These are phyloP conservation scores for Parasteatoda lunata DNA, from an alignment of 2,888 invertebrate genomes.

Conservation along the genomic window DNA sequence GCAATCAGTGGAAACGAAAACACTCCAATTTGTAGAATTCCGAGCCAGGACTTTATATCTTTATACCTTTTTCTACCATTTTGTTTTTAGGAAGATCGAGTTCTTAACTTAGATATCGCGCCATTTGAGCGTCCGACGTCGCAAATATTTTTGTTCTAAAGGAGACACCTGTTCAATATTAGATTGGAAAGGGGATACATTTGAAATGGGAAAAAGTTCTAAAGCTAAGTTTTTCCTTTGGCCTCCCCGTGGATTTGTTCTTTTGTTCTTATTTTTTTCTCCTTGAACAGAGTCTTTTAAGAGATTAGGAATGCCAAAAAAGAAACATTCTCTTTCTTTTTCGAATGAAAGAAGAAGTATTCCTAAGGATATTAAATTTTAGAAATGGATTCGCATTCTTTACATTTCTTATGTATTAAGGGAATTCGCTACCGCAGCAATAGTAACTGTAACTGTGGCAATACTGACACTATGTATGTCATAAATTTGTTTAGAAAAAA, in stretches of 20 bases:
- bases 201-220: slow-evolving; percentile 28
- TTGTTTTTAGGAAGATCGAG: slow-evolving; percentile 2
- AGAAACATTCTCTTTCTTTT: neutral
- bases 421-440: too few relatives aligned
- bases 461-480: too few relatives aligned
- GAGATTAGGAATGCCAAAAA: slow-evolving; percentile 20
- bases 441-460: too few relatives aligned
- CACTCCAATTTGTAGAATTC: slow-evolving; percentile 54
- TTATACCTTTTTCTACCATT: neutral
- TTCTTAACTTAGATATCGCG: slow-evolving; percentile 35
- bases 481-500: too few relatives aligned
- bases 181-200: slow-evolving; percentile 32
- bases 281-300: slow-evolving; percentile 14
- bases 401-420: too few relatives aligned
- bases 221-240: too few relatives aligned
- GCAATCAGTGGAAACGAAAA: slow-evolving; percentile 43
- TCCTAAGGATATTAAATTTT: slow-evolving; percentile 15
- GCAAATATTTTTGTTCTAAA: slow-evolving; percentile 36
- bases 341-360: slow-evolving; percentile 4
- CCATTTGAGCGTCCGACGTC: slow-evolving; percentile 37
- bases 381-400: too few relatives aligned
- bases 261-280: neutral
- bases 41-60: slow-evolving; percentile 22
- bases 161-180: slow-evolving; percentile 52
- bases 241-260: neutral